phyloP scores from a whole-genome alignment of 1,140 invertebrate species.

The Notospermus geniculatus region DNA sequence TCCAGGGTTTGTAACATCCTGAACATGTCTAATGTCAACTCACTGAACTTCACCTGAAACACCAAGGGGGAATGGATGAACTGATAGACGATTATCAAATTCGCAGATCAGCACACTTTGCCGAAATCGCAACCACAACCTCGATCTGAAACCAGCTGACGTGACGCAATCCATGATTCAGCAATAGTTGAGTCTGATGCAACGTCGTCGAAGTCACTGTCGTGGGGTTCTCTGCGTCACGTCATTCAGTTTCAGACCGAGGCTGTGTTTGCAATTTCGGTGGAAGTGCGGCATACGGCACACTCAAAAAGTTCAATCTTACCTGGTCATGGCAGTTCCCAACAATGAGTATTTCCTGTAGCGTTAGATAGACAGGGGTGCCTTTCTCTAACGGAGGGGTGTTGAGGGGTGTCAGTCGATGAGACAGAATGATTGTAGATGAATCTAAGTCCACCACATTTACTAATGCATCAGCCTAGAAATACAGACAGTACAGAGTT shows the following conservation, averaged over 20 bases:
- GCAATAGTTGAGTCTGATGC: no score
- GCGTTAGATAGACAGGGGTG: constrained; percentile 67
- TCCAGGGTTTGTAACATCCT: constrained; percentile 93
- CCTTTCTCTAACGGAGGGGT: constrained; percentile 85
- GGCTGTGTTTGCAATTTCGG: no score
- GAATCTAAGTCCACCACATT: constrained; percentile 83
- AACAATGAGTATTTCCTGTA: constrained; percentile 93
- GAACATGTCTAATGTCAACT: constrained; percentile 97
- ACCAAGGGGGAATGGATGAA: no score
- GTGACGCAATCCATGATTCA: no score
- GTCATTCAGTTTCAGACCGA: no score
- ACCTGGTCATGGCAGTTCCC: constrained; percentile 89
- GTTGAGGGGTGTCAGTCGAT: constrained; percentile 75
- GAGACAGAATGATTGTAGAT: constrained; percentile 72
- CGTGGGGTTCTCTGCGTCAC: neutral
- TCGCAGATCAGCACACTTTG: no score
- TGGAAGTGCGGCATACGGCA: no score
- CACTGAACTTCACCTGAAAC: constrained; percentile 87
- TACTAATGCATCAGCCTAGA: constrained; percentile 78
- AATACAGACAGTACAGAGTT: constrained; percentile 12
- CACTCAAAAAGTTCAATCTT: no score
- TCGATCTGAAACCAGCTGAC: no score
- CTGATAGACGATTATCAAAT: no score
- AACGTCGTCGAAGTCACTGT: no score
- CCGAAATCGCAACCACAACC: no score